Base-by-base conservation (phyloP, 1,140 invertebrate genomes). In the Anoplolepis gracilipes region DNA sequence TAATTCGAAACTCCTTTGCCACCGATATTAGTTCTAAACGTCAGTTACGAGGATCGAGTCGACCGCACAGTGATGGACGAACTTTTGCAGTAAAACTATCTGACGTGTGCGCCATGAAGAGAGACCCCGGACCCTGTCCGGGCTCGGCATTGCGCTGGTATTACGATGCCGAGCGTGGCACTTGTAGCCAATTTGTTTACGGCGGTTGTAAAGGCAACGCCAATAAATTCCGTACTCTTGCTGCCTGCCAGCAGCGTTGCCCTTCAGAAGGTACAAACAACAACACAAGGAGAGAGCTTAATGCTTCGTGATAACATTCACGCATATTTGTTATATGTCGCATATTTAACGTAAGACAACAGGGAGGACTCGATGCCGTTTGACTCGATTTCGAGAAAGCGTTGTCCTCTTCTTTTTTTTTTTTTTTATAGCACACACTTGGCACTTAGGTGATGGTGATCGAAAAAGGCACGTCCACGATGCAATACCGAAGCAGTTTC, bases 141-240 rank as follows among this genome's bases (percentile, higher is more conserved):
- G 95, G 93, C 62, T 94, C 95, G 72, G 93, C 95, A 73, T 92
- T 95, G 59, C 94, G 96, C 65, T 97, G 95, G 95, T 96, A 96
- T 93, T 97, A 96, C 94, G 96, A 97, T 91, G 90, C 93, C 62
- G 89, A 90, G 85, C 91, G 95, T 91, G 91, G 92, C 89, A 94
- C 90, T 85, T 97, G 96, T 94, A 94, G 94, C 85, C 93, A 94
- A 88, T 97, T 97, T 92, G 91, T 94, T 81, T 97, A 96, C 90
- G 95, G 96, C 70, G 97, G 97, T 90, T 97, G 96, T 93, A 95
- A 95, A 87, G 96, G 96, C 67, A 97, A 97, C 92, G 94, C 93
- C 62, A 97, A 97, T 95, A 96, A 96, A 89, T 97, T 97, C 93
- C 93, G 95, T 84, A 95, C 95, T 79, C 87, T 94, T 53, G 93